Evolutionary conservation across 2,797 vertebrate genomes (phyloP), one percentile per base, ranked within the genome.

Genomic region (Cynodonichthys magdalenae): DNA sequence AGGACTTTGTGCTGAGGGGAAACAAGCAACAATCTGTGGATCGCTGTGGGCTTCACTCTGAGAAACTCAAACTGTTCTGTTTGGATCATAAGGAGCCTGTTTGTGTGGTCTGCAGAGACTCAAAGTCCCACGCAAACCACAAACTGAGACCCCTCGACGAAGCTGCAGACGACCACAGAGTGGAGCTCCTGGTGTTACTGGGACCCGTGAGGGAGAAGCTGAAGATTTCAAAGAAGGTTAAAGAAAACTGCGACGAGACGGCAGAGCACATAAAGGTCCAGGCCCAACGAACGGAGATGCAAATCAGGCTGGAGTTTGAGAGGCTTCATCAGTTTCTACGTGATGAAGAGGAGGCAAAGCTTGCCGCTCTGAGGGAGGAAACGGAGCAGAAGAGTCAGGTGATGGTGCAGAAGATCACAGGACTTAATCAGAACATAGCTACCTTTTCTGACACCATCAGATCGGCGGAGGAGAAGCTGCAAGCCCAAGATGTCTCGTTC

Each of bases 291-390:
- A 24, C 68, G n/a, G 55, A 71, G 54, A 60, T 1, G 12, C 6
- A 45, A 34, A 77, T 82, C 15, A 66, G 46, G 24, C 59, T 70
- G 2, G 53, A 74, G 56, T 82, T 82, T 18, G 14, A 68, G 53
- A 70, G 0, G 47, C 5, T 82, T 15, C 54, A 28, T 2, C 53
- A 18, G 60, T 68, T 82, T 52, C 67, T 82, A 12, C 0, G 55
- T 1, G 61, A 74, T 34, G 67, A 79, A 49, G 80, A 82, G 59
- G 65, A 59, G 5, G 64, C 64, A 19, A 69, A 66, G 49, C 51
- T 77, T n/a, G 0, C 20, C 24, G 66, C 63, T 27, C 15, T 82
- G 2, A 71, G 1, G 0, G 47, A 68, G 62, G 75, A 82, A 28
- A 75, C 69, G 46, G 0, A 70, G 48, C 65, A 19, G 19, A 75